These are phyloP conservation scores for Hippocampus abdominalis DNA, from an alignment of 2,113 vertebrate species.

Conservation along the genomic window DNA sequence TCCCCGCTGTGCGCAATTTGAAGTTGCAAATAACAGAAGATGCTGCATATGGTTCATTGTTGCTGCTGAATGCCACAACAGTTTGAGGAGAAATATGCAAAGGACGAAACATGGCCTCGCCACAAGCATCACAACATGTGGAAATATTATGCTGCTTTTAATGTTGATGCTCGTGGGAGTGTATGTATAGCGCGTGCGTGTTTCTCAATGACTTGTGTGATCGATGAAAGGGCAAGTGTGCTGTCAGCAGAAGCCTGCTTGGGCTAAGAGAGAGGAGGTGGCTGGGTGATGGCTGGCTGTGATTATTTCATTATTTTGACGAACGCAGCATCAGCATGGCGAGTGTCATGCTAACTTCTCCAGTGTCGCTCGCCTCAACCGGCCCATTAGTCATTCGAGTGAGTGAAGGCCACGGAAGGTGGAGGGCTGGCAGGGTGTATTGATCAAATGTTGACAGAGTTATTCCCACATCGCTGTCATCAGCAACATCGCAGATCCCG, in stretches of 20 bases:
- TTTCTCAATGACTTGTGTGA: slow-evolving; percentile 42
- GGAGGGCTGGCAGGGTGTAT: slow-evolving; percentile 59
- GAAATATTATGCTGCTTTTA: neutral
- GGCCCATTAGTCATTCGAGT: slow-evolving; percentile 58
- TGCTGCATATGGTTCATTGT: slow-evolving; percentile 64
- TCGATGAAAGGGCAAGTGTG: slow-evolving; percentile 64
- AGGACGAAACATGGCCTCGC: slow-evolving; percentile 32
- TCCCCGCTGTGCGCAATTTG: too few relatives aligned
- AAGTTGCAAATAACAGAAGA: slow-evolving; percentile 17
- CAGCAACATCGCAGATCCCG: slow-evolving; percentile 29
- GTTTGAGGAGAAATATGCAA: neutral
- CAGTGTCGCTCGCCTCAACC: slow-evolving; percentile 46
- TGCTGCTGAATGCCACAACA: slow-evolving; percentile 43
- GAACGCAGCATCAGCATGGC: slow-evolving; percentile 54
- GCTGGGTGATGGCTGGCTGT: slow-evolving; percentile 46
- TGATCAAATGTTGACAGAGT: slow-evolving; percentile 67
- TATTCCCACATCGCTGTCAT: slow-evolving; percentile 61
- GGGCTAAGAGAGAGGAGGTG: neutral
- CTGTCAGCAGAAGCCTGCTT: slow-evolving; percentile 63
- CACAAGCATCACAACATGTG: neutral
- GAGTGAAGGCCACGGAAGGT: slow-evolving; percentile 1
- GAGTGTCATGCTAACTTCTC: slow-evolving; percentile 41
- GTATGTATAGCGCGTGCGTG: neutral
- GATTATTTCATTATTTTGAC: slow-evolving; percentile 71
- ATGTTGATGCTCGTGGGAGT: neutral